Conservation (phyloP, 2,797 vertebrate genomes). For the Enteromius argenteus region DNA sequence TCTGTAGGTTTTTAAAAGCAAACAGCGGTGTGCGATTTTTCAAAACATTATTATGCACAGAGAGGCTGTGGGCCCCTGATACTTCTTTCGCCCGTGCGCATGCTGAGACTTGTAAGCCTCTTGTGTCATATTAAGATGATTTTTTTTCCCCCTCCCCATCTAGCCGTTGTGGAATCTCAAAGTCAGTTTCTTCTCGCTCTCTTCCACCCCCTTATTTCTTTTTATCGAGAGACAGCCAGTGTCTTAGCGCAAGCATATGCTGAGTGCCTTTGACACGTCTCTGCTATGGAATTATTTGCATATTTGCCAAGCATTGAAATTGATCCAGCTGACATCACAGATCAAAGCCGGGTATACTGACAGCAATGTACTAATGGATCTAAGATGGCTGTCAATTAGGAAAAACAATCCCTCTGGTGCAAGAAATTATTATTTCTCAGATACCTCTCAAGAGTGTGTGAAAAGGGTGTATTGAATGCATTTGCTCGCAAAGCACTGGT, state of each 20-base stretch:
- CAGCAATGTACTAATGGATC: conserved; percentile 41
- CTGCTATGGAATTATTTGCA: conserved; percentile 40
- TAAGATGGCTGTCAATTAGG: conserved; percentile 43
- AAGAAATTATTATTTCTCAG: conserved; percentile 24
- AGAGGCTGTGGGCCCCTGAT: conserved; percentile 56
- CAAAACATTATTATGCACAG: conserved; percentile 64
- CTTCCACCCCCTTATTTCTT: conserved; percentile 29
- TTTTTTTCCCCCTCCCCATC: not conserved
- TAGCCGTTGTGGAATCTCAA: conserved; percentile 21
- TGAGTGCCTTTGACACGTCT: conserved; percentile 48
- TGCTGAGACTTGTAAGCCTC: conserved; percentile 55
- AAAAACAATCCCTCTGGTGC: conserved; percentile 41
- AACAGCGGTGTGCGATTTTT: conserved; percentile 65
- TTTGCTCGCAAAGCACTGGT: not conserved
- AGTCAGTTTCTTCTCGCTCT: conserved; percentile 30
- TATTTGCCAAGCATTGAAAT: conserved; percentile 46
- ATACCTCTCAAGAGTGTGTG: not conserved
- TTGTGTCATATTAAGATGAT: conserved; percentile 57
- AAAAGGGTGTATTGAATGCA: conserved; percentile 39
- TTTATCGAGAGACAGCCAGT: conserved; percentile 42
- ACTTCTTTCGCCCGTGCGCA: conserved; percentile 43
- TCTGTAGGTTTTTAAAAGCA: conserved; percentile 69
- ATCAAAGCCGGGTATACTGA: conserved; percentile 38
- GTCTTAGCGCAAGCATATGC: conserved; percentile 27
- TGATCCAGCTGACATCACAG: conserved; percentile 45